Evolutionary conservation across 2,113 vertebrate genomes (phyloP).

Genomic region (Gasterosteus aculeatus): DNA sequence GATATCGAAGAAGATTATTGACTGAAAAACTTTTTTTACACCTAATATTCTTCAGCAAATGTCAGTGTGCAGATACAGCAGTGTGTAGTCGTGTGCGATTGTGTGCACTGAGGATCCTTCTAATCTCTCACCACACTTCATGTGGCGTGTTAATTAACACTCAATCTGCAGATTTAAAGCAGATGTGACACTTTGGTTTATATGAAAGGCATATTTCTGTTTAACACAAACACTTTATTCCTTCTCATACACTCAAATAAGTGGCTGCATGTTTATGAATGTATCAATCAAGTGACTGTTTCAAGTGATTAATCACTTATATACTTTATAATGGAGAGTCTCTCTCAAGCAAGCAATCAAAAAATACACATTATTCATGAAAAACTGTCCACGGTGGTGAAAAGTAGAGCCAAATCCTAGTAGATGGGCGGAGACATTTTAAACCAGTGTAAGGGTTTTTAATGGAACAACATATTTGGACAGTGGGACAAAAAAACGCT

Average conservation of each 20-base stretch:
- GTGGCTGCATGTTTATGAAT: background rate
- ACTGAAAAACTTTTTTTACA: no score
- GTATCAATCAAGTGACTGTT: background rate
- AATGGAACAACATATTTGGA: no score
- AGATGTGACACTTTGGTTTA: slow-evolving; percentile 15
- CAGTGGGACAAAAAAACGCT: background rate
- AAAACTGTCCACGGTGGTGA: no score
- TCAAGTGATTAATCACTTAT: background rate
- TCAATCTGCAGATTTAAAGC: slow-evolving; percentile 41
- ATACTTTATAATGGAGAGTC: background rate
- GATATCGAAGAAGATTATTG: background rate
- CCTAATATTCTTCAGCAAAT: background rate
- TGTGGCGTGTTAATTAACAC: slow-evolving; percentile 57
- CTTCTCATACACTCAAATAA: background rate
- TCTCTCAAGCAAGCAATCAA: background rate
- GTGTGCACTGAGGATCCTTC: slow-evolving; percentile 20
- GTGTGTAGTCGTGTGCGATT: background rate
- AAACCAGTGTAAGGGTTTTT: background rate
- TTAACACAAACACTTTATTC: background rate
- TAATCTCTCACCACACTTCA: slow-evolving; percentile 50
- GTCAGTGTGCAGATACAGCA: no score
- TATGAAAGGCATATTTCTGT: slow-evolving; percentile 20
- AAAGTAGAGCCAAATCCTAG: background rate
- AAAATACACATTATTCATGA: background rate
- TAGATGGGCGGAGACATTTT: background rate